A percentile compares a stretch with the other conserved stretches of the same genome.
phyloP scores from a whole-genome alignment of 2,888 invertebrate genomes.

The Metacarcinus magister region DNA sequence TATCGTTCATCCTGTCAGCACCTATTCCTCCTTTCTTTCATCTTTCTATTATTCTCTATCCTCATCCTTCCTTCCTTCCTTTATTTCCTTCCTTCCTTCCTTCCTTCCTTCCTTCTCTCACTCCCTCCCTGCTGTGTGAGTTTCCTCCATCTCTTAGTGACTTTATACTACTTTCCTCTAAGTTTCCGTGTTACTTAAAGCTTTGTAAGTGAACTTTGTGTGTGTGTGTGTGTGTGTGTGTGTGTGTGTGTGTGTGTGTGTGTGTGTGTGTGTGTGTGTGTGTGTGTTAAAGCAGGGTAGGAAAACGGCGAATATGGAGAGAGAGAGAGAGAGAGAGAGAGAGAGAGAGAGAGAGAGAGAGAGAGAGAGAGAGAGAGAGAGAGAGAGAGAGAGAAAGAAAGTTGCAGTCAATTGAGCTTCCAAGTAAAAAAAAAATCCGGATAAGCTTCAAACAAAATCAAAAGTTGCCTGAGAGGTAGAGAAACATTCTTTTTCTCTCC shows the following conservation, averaged over 20 bases:
- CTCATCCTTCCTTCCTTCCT: background rate
- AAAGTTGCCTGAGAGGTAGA: background rate
- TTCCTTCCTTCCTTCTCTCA: background rate
- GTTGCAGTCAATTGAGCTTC: background rate
- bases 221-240: too few species aligned
- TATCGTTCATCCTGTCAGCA: background rate
- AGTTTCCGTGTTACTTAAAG: too few species aligned
- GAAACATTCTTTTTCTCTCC: background rate
- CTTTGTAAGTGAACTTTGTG: too few species aligned
- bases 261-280: too few species aligned
- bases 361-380: background rate
- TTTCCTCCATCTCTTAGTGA: background rate
- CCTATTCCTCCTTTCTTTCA: background rate
- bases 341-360: background rate
- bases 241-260: too few species aligned
- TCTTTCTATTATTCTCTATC: background rate
- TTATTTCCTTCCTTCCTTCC: background rate
- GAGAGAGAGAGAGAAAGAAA: background rate
- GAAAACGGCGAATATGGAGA: background rate
- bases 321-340: background rate
- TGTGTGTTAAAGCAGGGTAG: too few species aligned
- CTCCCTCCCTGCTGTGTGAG: background rate
- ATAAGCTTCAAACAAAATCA: background rate
- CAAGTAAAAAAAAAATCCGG: background rate
- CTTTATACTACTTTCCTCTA: too few species aligned